phyloP scores from a whole-genome alignment of 2,797 vertebrate species.

The Holocentrus rufus region DNA sequence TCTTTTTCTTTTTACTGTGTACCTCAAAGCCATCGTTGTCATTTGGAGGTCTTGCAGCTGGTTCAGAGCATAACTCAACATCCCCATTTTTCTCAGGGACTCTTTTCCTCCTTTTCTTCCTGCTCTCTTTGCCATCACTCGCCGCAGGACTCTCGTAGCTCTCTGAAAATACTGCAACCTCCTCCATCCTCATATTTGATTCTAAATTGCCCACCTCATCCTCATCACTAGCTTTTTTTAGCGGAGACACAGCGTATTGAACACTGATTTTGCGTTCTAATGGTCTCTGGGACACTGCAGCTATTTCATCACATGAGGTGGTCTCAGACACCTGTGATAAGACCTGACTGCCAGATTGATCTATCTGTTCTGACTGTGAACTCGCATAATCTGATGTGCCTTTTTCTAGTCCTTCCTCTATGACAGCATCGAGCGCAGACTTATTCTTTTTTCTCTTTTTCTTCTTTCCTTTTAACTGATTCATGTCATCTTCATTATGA shows the following conservation, averaged over 20 bases:
- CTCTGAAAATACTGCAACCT: background rate
- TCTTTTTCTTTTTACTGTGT: conserved; percentile 32
- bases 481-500: background rate
- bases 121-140: background rate
- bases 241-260: background rate
- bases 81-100: background rate
- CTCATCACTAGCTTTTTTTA: background rate
- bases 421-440: background rate
- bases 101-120: conserved; percentile 24
- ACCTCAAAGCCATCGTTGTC: background rate
- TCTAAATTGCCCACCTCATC: background rate
- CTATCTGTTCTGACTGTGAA: background rate
- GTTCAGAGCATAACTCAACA: background rate
- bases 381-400: background rate
- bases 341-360: background rate
- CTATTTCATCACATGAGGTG: too few species aligned
- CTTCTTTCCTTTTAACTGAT: conserved; percentile 15
- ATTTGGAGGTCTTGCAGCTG: background rate
- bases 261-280: background rate
- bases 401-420: background rate
- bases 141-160: background rate
- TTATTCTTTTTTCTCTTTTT: conserved; percentile 37
- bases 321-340: background rate
- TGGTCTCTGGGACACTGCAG: too few species aligned
- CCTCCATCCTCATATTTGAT: background rate